Evolutionary conservation across 1,140 invertebrate species (phyloP).

Genomic region (Platorchestia sp.): DNA sequence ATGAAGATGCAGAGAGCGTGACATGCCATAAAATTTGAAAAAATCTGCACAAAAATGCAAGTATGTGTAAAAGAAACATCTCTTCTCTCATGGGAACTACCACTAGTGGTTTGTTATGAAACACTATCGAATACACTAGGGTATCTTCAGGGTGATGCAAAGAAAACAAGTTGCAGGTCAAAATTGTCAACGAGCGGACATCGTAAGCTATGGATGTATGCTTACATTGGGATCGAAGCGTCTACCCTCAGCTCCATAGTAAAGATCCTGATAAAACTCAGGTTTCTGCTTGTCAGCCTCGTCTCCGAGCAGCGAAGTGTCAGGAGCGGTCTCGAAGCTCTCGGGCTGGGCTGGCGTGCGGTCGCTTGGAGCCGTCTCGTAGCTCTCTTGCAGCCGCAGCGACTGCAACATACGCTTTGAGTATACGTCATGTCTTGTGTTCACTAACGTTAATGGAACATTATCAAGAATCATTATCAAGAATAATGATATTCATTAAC

Average conservation of each 20-base stretch:
- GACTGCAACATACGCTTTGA: slow-evolving; percentile 44
- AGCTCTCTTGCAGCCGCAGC: slow-evolving; percentile 63
- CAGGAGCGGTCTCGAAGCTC: slow-evolving; percentile 66
- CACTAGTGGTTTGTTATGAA: background rate
- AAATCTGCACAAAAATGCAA: background rate
- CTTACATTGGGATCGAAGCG: slow-evolving; percentile 30
- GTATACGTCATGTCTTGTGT: too few relatives aligned
- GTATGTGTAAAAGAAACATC: background rate
- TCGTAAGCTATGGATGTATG: background rate
- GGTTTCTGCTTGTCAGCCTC: slow-evolving; percentile 57
- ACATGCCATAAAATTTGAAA: background rate
- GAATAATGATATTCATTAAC: too few relatives aligned
- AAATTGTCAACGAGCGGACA: background rate
- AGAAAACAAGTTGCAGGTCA: background rate
- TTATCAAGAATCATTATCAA: too few relatives aligned
- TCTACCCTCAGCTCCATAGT: slow-evolving; percentile 60
- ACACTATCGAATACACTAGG: background rate
- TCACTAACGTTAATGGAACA: too few relatives aligned
- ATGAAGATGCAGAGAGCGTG: background rate
- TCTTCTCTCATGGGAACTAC: background rate
- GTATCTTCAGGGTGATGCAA: background rate
- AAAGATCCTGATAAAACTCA: slow-evolving; percentile 64
- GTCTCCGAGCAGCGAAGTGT: slow-evolving; percentile 65
- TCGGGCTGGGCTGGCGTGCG: slow-evolving; percentile 65
- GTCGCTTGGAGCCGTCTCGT: slow-evolving; percentile 64